phyloP scores from a whole-genome alignment of 2,888 invertebrate species.

The Patella depressa region DNA sequence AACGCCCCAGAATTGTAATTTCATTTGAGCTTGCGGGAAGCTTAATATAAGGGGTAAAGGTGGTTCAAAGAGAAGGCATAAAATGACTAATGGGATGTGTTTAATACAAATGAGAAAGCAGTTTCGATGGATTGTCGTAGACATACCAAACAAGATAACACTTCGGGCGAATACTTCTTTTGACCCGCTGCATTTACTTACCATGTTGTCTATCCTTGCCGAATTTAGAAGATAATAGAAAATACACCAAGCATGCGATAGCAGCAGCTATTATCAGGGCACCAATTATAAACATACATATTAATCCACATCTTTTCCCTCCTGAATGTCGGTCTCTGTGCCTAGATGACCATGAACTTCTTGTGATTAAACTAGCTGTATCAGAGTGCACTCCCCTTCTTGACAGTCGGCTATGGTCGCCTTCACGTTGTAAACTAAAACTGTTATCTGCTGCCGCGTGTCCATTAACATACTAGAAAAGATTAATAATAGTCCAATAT shows the following conservation, averaged over 20 bases:
- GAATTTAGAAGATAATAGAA: conserved; percentile 21
- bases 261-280: conserved; percentile 35
- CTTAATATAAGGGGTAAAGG: too few relatives aligned
- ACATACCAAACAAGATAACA: too few relatives aligned
- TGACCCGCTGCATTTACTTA: not conserved
- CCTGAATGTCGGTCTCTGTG: conserved; percentile 22
- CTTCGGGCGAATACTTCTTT: too few relatives aligned
- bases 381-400: conserved; percentile 28
- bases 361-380: conserved; percentile 31
- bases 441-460: conserved; percentile 12
- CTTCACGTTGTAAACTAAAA: conserved; percentile 9
- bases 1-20: too few relatives aligned
- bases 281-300: conserved; percentile 32
- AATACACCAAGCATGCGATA: conserved; percentile 37
- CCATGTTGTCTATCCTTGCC: not conserved
- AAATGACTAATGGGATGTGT: too few relatives aligned
- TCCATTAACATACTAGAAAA: conserved; percentile 3
- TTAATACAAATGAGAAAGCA: too few relatives aligned
- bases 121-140: too few relatives aligned
- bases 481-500: not conserved
- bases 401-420: conserved; percentile 23
- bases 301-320: conserved; percentile 22
- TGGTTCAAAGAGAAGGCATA: too few relatives aligned
- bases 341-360: conserved; percentile 25
- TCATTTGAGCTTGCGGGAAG: too few relatives aligned